phyloP scores from a whole-genome alignment of 1,140 invertebrate genomes.

The Dinothrombium tinctorium region DNA sequence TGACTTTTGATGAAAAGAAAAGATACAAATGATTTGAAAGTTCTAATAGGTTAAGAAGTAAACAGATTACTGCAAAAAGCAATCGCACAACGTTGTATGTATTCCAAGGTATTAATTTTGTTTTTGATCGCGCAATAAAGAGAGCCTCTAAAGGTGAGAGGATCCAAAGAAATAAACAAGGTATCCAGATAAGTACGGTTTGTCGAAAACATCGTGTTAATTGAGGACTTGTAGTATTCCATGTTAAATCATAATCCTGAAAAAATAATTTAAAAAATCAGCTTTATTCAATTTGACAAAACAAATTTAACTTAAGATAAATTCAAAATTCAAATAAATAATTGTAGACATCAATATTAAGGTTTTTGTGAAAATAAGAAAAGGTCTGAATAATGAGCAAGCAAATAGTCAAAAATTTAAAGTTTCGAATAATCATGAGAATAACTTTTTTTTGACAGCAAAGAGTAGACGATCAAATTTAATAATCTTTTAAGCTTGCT shows the following conservation, averaged over 20 bases:
- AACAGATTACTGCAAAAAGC: constrained; percentile 1
- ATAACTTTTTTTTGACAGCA: too few species aligned
- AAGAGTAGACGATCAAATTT: too few species aligned
- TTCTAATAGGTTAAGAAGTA: neutral
- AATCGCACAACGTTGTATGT: constrained; percentile 12
- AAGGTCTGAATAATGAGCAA: too few species aligned
- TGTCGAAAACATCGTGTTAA: constrained; percentile 19
- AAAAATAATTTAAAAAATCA: neutral
- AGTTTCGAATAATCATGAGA: too few species aligned
- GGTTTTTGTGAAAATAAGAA: too few species aligned
- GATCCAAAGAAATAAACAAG: constrained; percentile 22
- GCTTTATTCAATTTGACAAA: too few species aligned
- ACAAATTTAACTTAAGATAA: too few species aligned
- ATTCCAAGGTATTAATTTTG: constrained; percentile 14
- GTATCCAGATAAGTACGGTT: constrained; percentile 22
- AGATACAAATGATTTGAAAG: neutral
- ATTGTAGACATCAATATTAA: too few species aligned
- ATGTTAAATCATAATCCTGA: constrained; percentile 13
- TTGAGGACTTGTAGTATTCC: constrained; percentile 16
- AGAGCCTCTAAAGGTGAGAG: constrained; percentile 16
- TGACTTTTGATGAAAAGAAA: neutral
- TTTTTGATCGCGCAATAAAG: constrained; percentile 9
- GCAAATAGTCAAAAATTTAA: too few species aligned
- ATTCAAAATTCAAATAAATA: too few species aligned
- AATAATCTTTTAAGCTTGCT: too few species aligned